Evolutionary conservation across 2,113 vertebrate species (phyloP).

Genomic region (Aegotheles bennettii): DNA sequence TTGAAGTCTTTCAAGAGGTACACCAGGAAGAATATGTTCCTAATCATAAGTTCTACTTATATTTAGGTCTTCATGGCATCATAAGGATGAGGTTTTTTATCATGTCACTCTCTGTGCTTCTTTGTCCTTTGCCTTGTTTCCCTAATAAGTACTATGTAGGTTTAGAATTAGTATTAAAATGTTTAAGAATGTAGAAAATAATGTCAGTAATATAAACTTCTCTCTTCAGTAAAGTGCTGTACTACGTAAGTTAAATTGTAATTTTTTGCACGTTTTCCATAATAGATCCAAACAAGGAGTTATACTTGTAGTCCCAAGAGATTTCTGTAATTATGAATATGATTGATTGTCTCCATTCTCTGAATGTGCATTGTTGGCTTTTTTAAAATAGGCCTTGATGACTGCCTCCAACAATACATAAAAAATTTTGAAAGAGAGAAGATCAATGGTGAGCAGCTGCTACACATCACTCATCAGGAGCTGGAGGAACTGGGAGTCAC

Average conservation of each 20-base stretch:
- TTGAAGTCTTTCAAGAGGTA: neutral
- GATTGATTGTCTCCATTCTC: neutral
- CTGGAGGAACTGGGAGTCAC: slow-evolving; percentile 88
- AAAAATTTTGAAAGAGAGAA: slow-evolving; percentile 90
- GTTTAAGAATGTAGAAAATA: neutral
- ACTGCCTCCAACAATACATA: slow-evolving; percentile 90
- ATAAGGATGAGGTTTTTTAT: neutral
- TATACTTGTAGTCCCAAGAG: neutral
- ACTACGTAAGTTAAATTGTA: neutral
- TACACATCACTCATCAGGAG: slow-evolving; percentile 89
- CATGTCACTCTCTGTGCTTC: neutral
- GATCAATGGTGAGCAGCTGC: slow-evolving; percentile 86
- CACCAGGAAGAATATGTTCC: neutral
- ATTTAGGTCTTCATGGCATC: neutral
- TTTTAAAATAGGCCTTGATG: slow-evolving; percentile 80
- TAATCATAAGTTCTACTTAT: neutral
- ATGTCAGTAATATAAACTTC: neutral
- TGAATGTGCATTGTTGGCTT: neutral
- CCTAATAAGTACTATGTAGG: neutral
- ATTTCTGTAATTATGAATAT: neutral
- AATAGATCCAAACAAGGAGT: neutral
- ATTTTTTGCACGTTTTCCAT: accelerated
- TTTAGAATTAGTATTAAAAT: neutral
- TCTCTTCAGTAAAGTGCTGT: neutral
- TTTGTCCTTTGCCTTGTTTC: neutral